Percentiles rank a stretch among this genome's conserved stretches.
Evolutionary conservation across 2,888 invertebrate genomes (phyloP).

Genomic region (Chaetogeoica ovagalla): DNA sequence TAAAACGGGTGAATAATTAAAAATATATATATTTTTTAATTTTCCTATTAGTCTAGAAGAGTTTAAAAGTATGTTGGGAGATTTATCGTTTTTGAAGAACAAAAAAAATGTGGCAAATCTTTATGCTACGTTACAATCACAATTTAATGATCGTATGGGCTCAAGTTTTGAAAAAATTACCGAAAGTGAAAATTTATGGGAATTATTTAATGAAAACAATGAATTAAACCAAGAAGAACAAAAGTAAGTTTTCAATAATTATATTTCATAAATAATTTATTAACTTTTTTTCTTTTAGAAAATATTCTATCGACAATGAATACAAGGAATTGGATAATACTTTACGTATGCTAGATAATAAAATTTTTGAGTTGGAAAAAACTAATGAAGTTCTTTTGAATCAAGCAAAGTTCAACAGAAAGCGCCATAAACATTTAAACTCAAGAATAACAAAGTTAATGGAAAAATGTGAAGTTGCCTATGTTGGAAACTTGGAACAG

Average conservation of each 20-base stretch:
- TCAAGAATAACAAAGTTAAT: conserved; percentile 15
- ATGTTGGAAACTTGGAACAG: neutral
- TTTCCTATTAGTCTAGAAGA: conserved; percentile 34
- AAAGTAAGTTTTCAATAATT: conserved; percentile 20
- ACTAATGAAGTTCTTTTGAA: conserved; percentile 34
- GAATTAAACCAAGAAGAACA: conserved; percentile 2
- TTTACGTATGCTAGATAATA: conserved; percentile 3
- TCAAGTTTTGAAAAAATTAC: conserved; percentile 22
- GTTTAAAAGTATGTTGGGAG: conserved; percentile 19
- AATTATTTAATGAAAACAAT: conserved; percentile 32
- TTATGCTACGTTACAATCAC: conserved; percentile 17
- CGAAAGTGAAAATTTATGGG: conserved; percentile 19
- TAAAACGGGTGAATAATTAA: too few species aligned
- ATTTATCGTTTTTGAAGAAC: conserved; percentile 46
- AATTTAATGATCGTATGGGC: conserved; percentile 7
- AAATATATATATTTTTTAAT: neutral
- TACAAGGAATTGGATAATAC: conserved; percentile 4
- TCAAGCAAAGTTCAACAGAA: conserved; percentile 32
- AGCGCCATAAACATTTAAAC: neutral
- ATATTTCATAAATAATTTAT: neutral
- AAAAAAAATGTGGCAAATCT: conserved; percentile 36
- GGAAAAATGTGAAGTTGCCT: neutral
- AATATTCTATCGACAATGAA: conserved; percentile 25
- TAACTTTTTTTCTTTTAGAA: conserved; percentile 8
- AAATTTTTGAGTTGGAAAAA: conserved; percentile 35